These are phyloP conservation scores for Melieria crassipennis DNA, from an alignment of 2,888 invertebrate species.

Conservation along the genomic window DNA sequence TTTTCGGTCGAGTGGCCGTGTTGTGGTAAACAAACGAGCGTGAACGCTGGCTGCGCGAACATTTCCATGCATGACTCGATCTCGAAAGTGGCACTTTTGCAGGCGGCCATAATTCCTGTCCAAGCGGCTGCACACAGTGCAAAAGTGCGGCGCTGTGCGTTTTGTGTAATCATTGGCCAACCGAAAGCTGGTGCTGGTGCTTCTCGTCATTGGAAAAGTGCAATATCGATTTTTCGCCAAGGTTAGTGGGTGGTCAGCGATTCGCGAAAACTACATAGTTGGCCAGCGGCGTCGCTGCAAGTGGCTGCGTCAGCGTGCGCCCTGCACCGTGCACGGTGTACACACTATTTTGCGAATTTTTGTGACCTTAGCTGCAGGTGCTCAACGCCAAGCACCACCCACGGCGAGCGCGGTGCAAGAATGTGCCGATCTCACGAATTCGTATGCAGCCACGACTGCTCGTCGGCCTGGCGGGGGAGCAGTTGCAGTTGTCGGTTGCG, in stretches of 20 bases:
- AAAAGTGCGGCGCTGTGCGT: no score
- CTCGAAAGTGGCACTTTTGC: no score
- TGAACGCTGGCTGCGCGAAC: no score
- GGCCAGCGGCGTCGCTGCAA: constrained; percentile 6
- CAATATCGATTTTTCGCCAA: constrained; percentile 57
- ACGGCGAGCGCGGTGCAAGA: no score
- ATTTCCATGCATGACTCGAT: no score
- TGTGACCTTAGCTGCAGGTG: not conserved
- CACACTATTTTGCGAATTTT: constrained; percentile 3
- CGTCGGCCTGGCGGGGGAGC: not conserved
- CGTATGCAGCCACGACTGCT: not conserved
- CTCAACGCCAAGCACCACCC: no score
- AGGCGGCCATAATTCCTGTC: no score
- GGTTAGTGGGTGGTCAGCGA: constrained; percentile 50
- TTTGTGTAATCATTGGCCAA: no score
- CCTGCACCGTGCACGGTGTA: not conserved
- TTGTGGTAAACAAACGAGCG: no score
- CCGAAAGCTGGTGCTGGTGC: no score
- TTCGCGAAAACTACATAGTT: constrained; percentile 12
- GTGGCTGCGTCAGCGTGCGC: not conserved
- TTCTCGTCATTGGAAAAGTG: constrained; percentile 46
- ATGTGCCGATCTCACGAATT: constrained; percentile 1
- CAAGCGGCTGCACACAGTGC: no score
- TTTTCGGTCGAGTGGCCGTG: no score
- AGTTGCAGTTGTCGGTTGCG: constrained; percentile 9